Base-by-base conservation (phyloP, 2,113 vertebrate genomes). In the Notiomystis cincta region DNA sequence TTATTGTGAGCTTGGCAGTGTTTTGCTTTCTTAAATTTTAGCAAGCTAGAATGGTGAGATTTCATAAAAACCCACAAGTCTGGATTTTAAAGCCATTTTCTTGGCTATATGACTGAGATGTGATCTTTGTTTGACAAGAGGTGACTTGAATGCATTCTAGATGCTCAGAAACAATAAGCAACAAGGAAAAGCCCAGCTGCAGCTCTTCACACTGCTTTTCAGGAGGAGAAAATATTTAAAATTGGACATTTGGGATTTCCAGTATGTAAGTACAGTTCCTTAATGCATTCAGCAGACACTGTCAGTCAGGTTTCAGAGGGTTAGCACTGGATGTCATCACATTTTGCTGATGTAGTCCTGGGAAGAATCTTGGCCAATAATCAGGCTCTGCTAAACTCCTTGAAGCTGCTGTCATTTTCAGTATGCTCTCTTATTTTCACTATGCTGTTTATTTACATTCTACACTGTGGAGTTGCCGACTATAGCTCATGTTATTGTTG, bases 11-110 rank as follows among this genome's bases (percentile, higher is more conserved):
- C 31, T 64, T 93, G 56, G 27, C 11, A 90, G 15, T 90, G 27
- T 67, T 88, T 91, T 87, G n/a, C 31, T 87, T 90, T 90, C 66
- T 80, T 76, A 77, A 93, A 82, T 81, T 72, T 51, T 83, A 84
- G 47, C 58, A 83, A 81, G 28, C 5, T 56, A 61, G 17, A 75
- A 58, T 40, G 19, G 25, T 71, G 28, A 75, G 56, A 71, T 89
- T 83, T 92, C 10, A 48, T 53, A 23, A 80, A 81, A 91, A 48
- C n/a, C 6, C 23, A 25, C 0, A 0, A 53, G 17, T 91, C 28
- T 82, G 61, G 40, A 62, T 35, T 95, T 90, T 70, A 47, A 85
- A 75, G 48, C 18, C 45, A 27, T 67, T 83, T 83, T 86, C 35
- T 70, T 88, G 33, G 23, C 25, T 69, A 1, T 37, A 16, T 71